Base-by-base conservation (phyloP, 1,140 invertebrate species). In the Eubasilissa regina region DNA sequence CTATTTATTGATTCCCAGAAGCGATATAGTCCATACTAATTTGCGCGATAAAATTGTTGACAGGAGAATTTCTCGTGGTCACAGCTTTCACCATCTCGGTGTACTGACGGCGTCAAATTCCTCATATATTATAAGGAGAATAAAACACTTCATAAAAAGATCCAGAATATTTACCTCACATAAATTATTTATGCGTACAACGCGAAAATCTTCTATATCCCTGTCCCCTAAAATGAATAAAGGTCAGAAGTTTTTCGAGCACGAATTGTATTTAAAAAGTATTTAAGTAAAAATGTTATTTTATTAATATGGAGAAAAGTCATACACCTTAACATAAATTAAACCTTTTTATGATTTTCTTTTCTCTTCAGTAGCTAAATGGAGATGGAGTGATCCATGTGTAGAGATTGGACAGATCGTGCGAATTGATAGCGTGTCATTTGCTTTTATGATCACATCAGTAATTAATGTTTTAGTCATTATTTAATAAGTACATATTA, bases 1-100 rank as follows among this genome's bases (percentile, higher is more conserved):
- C 73, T 75, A 75, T 75, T 75, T 75, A 75, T 75, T 45, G 51
- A 75, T 75, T 75, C 73, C 55, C 73, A 75, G 73, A 60, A 75
- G 73, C 73, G 55, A 60, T 75, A 75, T 60, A 53, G 73, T 60
- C 73, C 73, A 75, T 75, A 75, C 55, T 75, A 75, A 75, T 75
- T 75, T 75, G 55, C 56, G 53, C 15, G 55, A 75, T 75, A 45
- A 75, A 75, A 75, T 58, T 44, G 73, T 45, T 75, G 73, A 75
- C 73, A 75, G 44, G 73, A 60, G 45, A 75, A 70, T 70, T 48
- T 47, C 66, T 48, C 66, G 15, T 51, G 10, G 43, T 70, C 35
- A 21, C 25, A 35, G 60, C 19, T 44, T 64, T 64, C 60, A 43
- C 60, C 60, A 11, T 21, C 19, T 12, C 1, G 35, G 60, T 11